Evolutionary conservation across 2,113 vertebrate genomes (phyloP), one percentile per base, ranked within the genome.

Genomic region (Blennius ocellaris): DNA sequence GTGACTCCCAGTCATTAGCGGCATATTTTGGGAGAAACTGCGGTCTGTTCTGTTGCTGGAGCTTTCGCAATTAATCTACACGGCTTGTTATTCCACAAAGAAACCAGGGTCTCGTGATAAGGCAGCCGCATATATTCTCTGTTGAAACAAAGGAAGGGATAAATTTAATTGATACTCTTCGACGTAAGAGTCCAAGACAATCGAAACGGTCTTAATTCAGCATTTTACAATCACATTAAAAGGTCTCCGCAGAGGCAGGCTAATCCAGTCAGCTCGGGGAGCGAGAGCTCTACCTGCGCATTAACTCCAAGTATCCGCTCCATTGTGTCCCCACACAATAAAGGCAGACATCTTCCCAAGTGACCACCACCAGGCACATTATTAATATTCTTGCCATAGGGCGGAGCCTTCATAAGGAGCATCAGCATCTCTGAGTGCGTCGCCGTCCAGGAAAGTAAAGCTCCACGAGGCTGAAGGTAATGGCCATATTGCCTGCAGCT

Each of bases 341-440:
- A 87, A 83, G 83, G 84, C 58, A 51, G 63, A 73, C 81, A 69
- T 59, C 61, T 73, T 83, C 71, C 78, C 72, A 38, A 68, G 73
- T 63, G 81, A 58, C 63, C 78, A 75, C 80, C 69, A 81, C 66
- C 75, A 68, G 78, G 69, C 74, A 66, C 49, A 77, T 80, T 89
- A 91, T 89, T 88, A 74, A 89, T 90, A 88, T 84, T 86, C 81
- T 36, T 48, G 76, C 88, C 74, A 63, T 67, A 54, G 80, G 78
- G 66, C 80, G 56, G 76, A 76, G 68, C 62, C 59, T 76, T 73
- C 76, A 69, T 63, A 59, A 67, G 78, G 47, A 57, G 72, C 77
- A 85, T 86, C 81, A 87, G 62, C 82, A 82, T 78, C 64, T 76
- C 79, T 64, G 65, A 81, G 74, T 77, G 38, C 76, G 80, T 65